phyloP scores from a whole-genome alignment of 2,797 vertebrate genomes.

The Ceryle rudis region DNA sequence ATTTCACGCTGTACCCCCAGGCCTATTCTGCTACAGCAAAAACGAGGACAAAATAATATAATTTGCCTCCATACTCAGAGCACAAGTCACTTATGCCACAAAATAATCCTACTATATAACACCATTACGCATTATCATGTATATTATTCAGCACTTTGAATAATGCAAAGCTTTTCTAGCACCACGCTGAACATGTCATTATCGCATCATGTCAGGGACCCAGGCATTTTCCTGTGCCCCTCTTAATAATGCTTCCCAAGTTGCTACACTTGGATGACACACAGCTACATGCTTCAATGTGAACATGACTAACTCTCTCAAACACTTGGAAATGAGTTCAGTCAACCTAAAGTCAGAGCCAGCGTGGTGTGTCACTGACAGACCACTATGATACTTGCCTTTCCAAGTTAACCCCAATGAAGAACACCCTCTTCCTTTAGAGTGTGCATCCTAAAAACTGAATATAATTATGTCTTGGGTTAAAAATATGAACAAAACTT shows the following conservation, averaged over 20 bases:
- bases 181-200: constrained; percentile 50
- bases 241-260: constrained; percentile 38
- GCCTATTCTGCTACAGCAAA: background rate
- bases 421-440: background rate
- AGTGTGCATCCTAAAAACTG: background rate
- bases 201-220: constrained; percentile 44
- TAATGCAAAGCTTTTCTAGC: constrained; percentile 52
- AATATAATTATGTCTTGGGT: background rate
- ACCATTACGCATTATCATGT: constrained; percentile 31
- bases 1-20: background rate
- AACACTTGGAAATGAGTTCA: background rate
- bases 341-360: background rate
- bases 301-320: background rate
- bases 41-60: constrained; percentile 18
- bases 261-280: background rate
- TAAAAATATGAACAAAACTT: background rate
- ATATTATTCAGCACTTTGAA: constrained; percentile 58
- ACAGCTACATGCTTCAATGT: background rate
- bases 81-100: constrained; percentile 4
- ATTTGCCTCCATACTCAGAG: background rate
- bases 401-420: background rate
- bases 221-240: background rate
- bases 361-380: background rate
- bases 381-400: background rate
- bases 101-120: constrained; percentile 39